Evolutionary conservation across 2,113 vertebrate genomes (phyloP), one percentile per base, ranked within the genome.

Genomic region (Saccopteryx leptura): DNA sequence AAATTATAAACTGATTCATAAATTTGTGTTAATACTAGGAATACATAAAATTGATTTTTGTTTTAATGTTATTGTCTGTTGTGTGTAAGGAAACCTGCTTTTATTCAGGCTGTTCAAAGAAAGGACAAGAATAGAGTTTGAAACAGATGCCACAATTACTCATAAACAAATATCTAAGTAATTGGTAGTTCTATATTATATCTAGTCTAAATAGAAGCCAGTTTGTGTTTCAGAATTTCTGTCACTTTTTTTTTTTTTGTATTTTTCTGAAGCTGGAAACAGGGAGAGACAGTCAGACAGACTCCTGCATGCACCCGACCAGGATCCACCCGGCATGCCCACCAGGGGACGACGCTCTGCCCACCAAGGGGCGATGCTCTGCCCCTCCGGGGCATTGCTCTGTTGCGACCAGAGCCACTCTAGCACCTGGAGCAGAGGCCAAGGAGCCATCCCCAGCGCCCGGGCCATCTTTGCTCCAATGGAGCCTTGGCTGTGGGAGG

Each of bases 61-160:
- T 75, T 71, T 46, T 71, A 88, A 54, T 52, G 9, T 3, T 80
- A 6, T 33, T 9, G 88, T 72, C 28, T 68, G 11, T 65, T 93
- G 33, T 71, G 48, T 91, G 4, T 80, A 50, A 80, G 71, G 39
- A 72, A 76, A 4, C 4, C 60, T 52, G 1, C 11, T 24, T 19
- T 66, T 60, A 63, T 26, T 19, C 13, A 86, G 31, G 13, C 28
- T 89, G 8, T 69, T 74, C 10, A 80, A 87, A 24, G 11, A 66
- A 80, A 72, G 17, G 46, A 69, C 2, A 94, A 87, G 19, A 87
- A 52, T 85, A 60, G 4, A 50, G 19, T 89, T 88, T 85, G 61
- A 93, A 96, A 88, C 74, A 85, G 93, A 94, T 90, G 61, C 33
- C 87, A 84, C 21, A 74, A 66, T 94, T 96, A 76, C 28, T 88